A percentile compares a stretch with the other conserved stretches of the same genome.
Conservation (phyloP, 1,140 invertebrate species). For the Panagrolaimus sp. region DNA sequence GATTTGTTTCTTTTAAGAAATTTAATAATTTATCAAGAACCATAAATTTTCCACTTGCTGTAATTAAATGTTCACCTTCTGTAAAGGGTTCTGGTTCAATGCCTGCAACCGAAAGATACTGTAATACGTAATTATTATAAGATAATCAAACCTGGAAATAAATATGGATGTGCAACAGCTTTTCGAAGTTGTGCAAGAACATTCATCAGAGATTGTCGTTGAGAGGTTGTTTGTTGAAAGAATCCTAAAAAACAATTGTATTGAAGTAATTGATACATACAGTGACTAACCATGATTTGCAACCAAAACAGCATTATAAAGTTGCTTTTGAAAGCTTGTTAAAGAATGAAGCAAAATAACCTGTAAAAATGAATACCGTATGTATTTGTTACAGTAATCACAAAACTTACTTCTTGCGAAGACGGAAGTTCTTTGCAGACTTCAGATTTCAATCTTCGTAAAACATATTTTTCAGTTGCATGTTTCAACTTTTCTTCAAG, state of each 20-base stretch:
- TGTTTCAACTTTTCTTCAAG: constrained; percentile 25
- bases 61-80: constrained; percentile 61
- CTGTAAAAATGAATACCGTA: no score
- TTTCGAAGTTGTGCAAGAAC: constrained; percentile 94
- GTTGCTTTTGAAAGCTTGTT: constrained; percentile 60
- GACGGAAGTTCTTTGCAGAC: constrained; percentile 59
- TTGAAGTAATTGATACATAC: constrained; percentile 30
- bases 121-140: neutral
- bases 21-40: constrained; percentile 78
- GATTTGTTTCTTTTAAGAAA: constrained; percentile 76
- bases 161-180: constrained; percentile 97
- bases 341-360: constrained; percentile 60
- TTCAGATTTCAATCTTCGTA: constrained; percentile 59
- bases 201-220: constrained; percentile 78
- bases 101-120: neutral
- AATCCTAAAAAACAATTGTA: constrained; percentile 14
- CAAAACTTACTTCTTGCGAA: constrained; percentile 48
- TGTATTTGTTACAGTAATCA: no score
- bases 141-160: constrained; percentile 69
- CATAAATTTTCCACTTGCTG: constrained; percentile 72
- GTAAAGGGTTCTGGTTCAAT: constrained; percentile 48
- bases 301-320: constrained; percentile 61
- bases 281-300: constrained; percentile 58
- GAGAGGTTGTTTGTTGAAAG: neutral
- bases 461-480: constrained; percentile 57